Conservation (phyloP, 2,797 vertebrate genomes). For the Sardinella longiceps region DNA sequence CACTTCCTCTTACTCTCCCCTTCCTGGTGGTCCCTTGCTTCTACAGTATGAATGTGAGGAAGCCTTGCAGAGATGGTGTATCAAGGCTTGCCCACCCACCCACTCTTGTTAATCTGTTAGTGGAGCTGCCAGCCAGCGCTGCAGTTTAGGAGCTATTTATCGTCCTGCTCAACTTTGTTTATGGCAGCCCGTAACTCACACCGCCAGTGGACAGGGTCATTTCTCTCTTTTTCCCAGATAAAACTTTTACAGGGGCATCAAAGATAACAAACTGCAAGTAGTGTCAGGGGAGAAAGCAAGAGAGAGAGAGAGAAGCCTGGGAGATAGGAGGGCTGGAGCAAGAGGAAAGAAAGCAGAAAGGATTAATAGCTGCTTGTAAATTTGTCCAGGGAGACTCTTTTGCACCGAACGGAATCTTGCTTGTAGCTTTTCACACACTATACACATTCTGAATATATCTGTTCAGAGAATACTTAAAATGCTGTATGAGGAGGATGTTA, state of each 20-base stretch:
- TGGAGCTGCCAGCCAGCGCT: slow-evolving; percentile 57
- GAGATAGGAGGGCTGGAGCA: slow-evolving; percentile 46
- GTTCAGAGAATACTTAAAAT: not conserved
- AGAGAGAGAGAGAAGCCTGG: slow-evolving; percentile 21
- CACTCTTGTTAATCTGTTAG: slow-evolving; percentile 63
- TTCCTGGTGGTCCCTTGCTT: not conserved
- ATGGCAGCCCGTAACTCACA: slow-evolving; percentile 68
- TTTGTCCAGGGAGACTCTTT: slow-evolving; percentile 63
- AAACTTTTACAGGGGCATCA: slow-evolving; percentile 73
- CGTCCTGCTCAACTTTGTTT: slow-evolving; percentile 70
- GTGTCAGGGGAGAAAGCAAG: slow-evolving; percentile 51
- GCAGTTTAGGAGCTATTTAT: slow-evolving; percentile 65
- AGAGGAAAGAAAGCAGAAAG: slow-evolving; percentile 53
- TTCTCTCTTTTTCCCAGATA: slow-evolving; percentile 67
- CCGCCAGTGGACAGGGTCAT: slow-evolving; percentile 65
- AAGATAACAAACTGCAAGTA: slow-evolving; percentile 69
- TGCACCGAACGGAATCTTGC: slow-evolving; percentile 52
- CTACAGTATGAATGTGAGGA: not conserved
- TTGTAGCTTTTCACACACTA: slow-evolving; percentile 44
- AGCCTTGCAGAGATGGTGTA: not conserved
- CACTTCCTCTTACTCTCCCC: not conserved
- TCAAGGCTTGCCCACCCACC: slow-evolving; percentile 24
- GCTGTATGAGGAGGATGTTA: not conserved
- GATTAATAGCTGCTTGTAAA: slow-evolving; percentile 70
- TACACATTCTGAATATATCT: slow-evolving; percentile 27